phyloP scores from a whole-genome alignment of 2,888 invertebrate genomes.

The Chesias legatella region DNA sequence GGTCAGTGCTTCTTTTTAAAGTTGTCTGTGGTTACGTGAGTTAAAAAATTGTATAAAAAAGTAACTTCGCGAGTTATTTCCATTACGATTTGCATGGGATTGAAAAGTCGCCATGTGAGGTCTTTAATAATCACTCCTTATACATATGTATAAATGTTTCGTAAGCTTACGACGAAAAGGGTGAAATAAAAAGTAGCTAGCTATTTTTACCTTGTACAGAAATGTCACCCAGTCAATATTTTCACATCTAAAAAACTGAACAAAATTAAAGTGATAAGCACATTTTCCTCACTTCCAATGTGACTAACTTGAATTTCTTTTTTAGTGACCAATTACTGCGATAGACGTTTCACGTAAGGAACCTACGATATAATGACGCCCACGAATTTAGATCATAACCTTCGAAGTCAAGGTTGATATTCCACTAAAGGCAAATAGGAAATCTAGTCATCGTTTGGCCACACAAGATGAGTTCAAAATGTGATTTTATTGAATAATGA shows the following conservation, averaged over 20 bases:
- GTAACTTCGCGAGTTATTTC: too few species aligned
- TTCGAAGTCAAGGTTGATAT: slow-evolving; percentile 15
- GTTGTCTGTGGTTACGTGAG: background rate
- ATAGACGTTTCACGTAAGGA: slow-evolving; percentile 16
- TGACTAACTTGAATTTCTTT: background rate
- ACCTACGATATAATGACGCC: slow-evolving; percentile 5
- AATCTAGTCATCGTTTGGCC: slow-evolving; percentile 31
- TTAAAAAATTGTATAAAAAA: slow-evolving; percentile 6
- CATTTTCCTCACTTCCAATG: too few species aligned
- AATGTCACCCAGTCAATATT: too few species aligned
- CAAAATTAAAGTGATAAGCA: too few species aligned
- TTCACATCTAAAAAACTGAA: too few species aligned
- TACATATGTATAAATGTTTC: too few species aligned
- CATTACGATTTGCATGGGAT: too few species aligned
- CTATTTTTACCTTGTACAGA: too few species aligned
- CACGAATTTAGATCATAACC: slow-evolving; percentile 6
- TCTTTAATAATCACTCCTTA: too few species aligned
- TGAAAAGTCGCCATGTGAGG: too few species aligned
- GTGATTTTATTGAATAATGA: slow-evolving; percentile 22
- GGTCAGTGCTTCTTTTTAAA: slow-evolving; percentile 9
- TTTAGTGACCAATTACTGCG: slow-evolving; percentile 9
- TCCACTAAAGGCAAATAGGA: slow-evolving; percentile 7
- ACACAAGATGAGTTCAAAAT: slow-evolving; percentile 44
- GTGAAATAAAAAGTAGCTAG: too few species aligned
- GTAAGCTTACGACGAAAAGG: too few species aligned